Evolutionary conservation across 2,113 vertebrate genomes (phyloP).

Genomic region (Melanerpes aurifrons): DNA sequence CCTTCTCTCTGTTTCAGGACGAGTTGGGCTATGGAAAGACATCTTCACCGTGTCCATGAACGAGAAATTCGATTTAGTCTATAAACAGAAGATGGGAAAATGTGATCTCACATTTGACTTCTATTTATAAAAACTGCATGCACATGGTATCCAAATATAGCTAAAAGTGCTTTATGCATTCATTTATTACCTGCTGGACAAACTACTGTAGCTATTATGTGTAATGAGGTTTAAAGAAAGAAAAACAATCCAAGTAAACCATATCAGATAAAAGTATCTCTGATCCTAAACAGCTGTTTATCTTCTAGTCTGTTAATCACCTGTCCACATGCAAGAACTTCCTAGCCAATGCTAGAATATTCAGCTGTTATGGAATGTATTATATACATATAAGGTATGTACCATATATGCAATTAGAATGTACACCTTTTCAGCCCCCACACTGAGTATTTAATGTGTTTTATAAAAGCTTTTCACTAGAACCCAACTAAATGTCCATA

Average conservation of each 20-base stretch:
- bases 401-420: slow-evolving; percentile 52
- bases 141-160: slow-evolving; percentile 57
- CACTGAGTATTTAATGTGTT: slow-evolving; percentile 59
- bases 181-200: slow-evolving; percentile 73
- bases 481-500: slow-evolving; percentile 59
- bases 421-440: slow-evolving; percentile 61
- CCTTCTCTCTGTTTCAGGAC: slow-evolving; percentile 80
- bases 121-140: slow-evolving; percentile 85
- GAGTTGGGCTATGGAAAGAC: slow-evolving; percentile 96
- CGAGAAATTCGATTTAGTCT: slow-evolving; percentile 94
- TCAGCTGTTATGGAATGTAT: slow-evolving; percentile 34
- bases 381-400: slow-evolving; percentile 39
- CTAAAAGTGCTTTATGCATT: slow-evolving; percentile 75
- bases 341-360: not conserved
- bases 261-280: slow-evolving; percentile 10
- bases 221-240: slow-evolving; percentile 46
- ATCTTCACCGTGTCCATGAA: slow-evolving; percentile 99
- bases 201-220: slow-evolving; percentile 64
- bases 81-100: slow-evolving; percentile 98
- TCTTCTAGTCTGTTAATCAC: slow-evolving; percentile 37
- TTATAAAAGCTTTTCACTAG: slow-evolving; percentile 76
- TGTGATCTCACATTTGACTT: slow-evolving; percentile 96
- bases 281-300: slow-evolving; percentile 39
- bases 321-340: slow-evolving; percentile 8
- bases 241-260: slow-evolving; percentile 18